Evolutionary conservation across 1,140 invertebrate genomes (phyloP).

Genomic region (Hestina assimilis): DNA sequence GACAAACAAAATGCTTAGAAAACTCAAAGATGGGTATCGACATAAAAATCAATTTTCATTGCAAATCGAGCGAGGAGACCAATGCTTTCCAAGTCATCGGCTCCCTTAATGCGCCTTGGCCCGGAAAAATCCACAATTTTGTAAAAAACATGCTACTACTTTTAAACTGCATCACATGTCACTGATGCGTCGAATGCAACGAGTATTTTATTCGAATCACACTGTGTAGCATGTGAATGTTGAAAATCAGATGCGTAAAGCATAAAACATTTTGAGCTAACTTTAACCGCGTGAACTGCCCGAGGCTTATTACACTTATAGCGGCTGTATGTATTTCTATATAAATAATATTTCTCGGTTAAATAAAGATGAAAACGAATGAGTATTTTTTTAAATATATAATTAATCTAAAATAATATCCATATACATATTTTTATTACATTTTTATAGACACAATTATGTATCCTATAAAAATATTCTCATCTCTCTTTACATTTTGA

Average conservation of each 20-base stretch:
- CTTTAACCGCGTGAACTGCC: slow-evolving; percentile 13
- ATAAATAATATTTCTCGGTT: background rate
- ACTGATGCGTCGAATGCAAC: slow-evolving; percentile 30
- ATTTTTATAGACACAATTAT: background rate
- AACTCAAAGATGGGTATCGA: slow-evolving; percentile 39
- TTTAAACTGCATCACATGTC: slow-evolving; percentile 47
- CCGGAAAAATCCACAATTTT: slow-evolving; percentile 63
- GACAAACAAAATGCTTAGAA: slow-evolving; percentile 51
- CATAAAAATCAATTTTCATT: slow-evolving; percentile 73
- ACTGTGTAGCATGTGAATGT: slow-evolving; percentile 11
- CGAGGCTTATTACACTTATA: slow-evolving; percentile 8
- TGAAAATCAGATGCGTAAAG: slow-evolving; percentile 17
- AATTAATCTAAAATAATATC: no score
- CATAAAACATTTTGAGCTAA: slow-evolving; percentile 13
- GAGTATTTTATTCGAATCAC: slow-evolving; percentile 32
- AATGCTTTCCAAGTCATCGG: slow-evolving; percentile 71
- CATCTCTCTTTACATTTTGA: no score
- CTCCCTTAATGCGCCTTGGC: slow-evolving; percentile 55
- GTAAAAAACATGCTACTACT: slow-evolving; percentile 48
- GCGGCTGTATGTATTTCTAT: background rate
- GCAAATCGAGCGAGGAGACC: slow-evolving; percentile 69
- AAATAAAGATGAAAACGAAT: no score
- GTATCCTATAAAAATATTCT: no score
- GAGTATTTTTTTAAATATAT: no score
- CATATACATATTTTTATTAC: background rate